phyloP scores from a whole-genome alignment of 2,113 vertebrate species.

The Syrrhaptes paradoxus region DNA sequence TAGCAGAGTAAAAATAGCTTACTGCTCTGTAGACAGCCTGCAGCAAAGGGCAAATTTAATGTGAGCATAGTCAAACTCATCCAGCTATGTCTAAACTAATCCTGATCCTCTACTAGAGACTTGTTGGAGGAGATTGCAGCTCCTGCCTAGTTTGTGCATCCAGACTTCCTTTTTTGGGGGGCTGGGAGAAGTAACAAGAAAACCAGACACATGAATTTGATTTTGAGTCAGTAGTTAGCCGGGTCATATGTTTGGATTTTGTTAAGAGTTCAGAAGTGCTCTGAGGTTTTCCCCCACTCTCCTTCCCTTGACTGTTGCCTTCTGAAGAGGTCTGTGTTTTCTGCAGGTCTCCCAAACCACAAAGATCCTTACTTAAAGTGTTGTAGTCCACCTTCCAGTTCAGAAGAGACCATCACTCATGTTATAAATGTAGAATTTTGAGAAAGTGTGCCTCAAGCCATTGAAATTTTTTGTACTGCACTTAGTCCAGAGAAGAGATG shows the following conservation, averaged over 20 bases:
- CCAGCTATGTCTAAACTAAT: background rate
- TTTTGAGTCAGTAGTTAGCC: background rate
- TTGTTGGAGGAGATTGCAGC: background rate
- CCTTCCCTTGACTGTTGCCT: background rate
- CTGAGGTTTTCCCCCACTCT: background rate
- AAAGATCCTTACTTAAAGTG: background rate
- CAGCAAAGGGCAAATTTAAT: background rate
- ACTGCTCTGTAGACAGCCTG: background rate
- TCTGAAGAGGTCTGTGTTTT: background rate
- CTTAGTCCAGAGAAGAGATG: background rate
- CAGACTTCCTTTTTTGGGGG: rapidly evolving
- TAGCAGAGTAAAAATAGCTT: background rate
- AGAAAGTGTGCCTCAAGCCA: background rate
- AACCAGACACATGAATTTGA: background rate
- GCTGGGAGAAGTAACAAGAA: background rate
- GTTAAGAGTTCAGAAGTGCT: background rate
- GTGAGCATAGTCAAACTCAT: background rate
- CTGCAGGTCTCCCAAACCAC: background rate
- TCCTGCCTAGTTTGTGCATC: background rate
- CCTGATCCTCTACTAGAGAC: background rate
- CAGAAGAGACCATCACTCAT: background rate
- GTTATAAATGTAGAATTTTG: background rate
- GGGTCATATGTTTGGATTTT: rapidly evolving
- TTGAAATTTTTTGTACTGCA: background rate
- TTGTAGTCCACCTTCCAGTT: background rate